Evolutionary conservation across 2,888 invertebrate genomes (phyloP).

Genomic region (Ichneumoninae sp.): DNA sequence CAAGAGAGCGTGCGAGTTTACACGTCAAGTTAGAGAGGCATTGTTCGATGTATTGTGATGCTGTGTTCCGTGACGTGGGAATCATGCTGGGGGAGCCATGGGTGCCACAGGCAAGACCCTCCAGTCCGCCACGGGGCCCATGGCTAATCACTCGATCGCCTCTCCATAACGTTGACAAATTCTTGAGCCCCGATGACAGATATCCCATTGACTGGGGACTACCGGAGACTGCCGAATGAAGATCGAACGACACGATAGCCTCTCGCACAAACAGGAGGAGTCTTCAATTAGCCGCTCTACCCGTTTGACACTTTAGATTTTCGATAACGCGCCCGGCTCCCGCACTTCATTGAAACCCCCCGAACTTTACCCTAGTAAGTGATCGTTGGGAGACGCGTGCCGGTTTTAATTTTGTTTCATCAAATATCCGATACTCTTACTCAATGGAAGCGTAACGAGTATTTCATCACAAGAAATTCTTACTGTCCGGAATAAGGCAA

Average conservation of each 20-base stretch:
- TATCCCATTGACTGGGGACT: slow-evolving; percentile 73
- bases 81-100: slow-evolving; percentile 71
- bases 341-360: slow-evolving; percentile 22
- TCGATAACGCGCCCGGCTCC: slow-evolving; percentile 41
- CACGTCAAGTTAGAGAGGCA: slow-evolving; percentile 56
- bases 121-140: slow-evolving; percentile 71
- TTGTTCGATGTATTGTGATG: slow-evolving; percentile 67
- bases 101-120: slow-evolving; percentile 45
- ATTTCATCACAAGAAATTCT: neutral
- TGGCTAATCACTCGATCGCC: slow-evolving; percentile 80
- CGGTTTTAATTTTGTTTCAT: slow-evolving; percentile 37
- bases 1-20: slow-evolving; percentile 55
- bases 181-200: slow-evolving; percentile 80
- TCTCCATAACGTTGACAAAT: slow-evolving; percentile 81
- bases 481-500: neutral
- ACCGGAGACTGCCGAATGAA: slow-evolving; percentile 38
- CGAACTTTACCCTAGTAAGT: slow-evolving; percentile 9
- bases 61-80: slow-evolving; percentile 79
- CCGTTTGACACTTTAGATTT: slow-evolving; percentile 64
- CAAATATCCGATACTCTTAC: slow-evolving; percentile 7
- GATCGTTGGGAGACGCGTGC: slow-evolving; percentile 43
- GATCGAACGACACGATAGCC: slow-evolving; percentile 58
- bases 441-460: slow-evolving; percentile 27
- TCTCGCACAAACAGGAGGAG: slow-evolving; percentile 44
- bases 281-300: slow-evolving; percentile 60